Evolutionary conservation across 1,140 invertebrate species (phyloP), one percentile per base, ranked within the genome.

Genomic region (Euwallacea fornicatus): DNA sequence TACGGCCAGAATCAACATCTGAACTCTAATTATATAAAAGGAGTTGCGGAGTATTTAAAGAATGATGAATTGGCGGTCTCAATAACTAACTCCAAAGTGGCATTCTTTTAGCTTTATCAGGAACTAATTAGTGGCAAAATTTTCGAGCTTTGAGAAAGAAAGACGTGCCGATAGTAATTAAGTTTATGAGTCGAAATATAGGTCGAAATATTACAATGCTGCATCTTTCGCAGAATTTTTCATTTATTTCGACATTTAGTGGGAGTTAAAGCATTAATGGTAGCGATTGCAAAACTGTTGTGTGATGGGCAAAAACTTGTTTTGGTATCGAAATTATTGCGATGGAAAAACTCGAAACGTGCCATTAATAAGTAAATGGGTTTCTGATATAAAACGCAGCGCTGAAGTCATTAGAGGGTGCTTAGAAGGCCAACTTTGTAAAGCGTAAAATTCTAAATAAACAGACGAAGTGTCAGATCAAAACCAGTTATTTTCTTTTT

Each of bases 11-110:
- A 68, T 60, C 56, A 68, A 61, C 56, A 61, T 47, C 56, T 68
- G 56, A 68, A 68, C 42, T 68, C 66, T 68, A 68, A 68, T 68
- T 68, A 68, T 60, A 61, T 68, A 61, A 68, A 21, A 61, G 58
- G 47, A 66, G 65, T 66, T 66, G 33, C n/a, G 65, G 65, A 58
- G 65, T 67, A 67, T 67, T 67, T 67, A 60, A 53, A 61, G 58
- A 68, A 68, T 68, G 42, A 47, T 53, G 56, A 68, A 68, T 68
- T 68, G n/a, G 56, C 58, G 66, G 46, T 56, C 65, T 67, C 65
- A 67, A 67, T 67, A 67, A 43, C 54, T 46, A 68, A 68, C 66
- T 61, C 44, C 44, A 54, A 60, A 68, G 56, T 68, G 66, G 58
- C 53, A 68, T 68, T 68, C 44, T 59, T 61, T 68, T 53, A 61